Evolutionary conservation across 2,113 vertebrate genomes (phyloP), one percentile per base, ranked within the genome.

Genomic region (Garra rufa): DNA sequence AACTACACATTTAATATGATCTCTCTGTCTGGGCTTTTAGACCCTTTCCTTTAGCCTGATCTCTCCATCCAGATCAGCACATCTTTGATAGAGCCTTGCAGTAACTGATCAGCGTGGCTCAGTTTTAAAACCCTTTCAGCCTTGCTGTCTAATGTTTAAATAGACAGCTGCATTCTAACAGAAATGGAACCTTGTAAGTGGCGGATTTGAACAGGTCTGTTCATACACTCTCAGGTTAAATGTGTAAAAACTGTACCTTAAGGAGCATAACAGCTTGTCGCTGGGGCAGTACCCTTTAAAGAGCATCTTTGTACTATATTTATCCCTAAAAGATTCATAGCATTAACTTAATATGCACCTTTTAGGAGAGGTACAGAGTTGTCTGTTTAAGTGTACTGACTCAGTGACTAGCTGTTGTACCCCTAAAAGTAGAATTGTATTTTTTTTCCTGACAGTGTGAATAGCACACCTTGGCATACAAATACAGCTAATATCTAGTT

Each of bases 1-100:
- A 85, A 69, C 76, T 28, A 76, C 76, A 80, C 87, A 73, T 83
- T 88, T 88, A 76, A 88, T 81, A 77, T 82, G 74, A 83, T 65
- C 79, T 87, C 73, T 85, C 52, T 70, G 46, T 87, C 74, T 78
- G 19, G 70, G 65, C 77, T 82, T 63, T 67, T 74, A 71, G 70
- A 84, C 65, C 43, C n/a, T 41, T 6, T 46, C 28, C 15, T 73
- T 76, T 75, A 84, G 71, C 9, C 15, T 59, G 61, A 57, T 65
- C 80, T 82, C 57, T 46, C 86, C 44, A 38, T 82, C 86, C 55
- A 34, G n/a, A 52, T 30, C 59, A 73, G 48, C 57, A 76, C 71
- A 55, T 38, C 59, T 65, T 30, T 9, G 38, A 38, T 57, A 9
- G 2, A 41, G 38, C 24, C 5, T 21, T 80, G n/a, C 14, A 46